Evolutionary conservation across 2,113 vertebrate genomes (phyloP), one percentile per base, ranked within the genome.

Genomic region (Nannospalax galili): DNA sequence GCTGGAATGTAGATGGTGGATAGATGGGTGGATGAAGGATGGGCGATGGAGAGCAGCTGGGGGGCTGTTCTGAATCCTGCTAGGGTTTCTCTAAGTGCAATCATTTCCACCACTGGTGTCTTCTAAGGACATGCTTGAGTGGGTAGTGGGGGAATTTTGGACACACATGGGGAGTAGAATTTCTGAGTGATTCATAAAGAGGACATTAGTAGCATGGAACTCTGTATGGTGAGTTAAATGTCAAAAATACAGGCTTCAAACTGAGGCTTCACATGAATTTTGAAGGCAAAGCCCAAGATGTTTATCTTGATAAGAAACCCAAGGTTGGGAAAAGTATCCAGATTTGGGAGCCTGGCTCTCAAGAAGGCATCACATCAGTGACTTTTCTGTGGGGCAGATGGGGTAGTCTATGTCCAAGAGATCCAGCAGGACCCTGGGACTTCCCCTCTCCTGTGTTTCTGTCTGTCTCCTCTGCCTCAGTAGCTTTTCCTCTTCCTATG

Each of bases 391-490:
- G 28, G 19, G 26, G 37, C 12, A 19, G 52, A 3, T 32, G 19
- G 64, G 30, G 22, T 56, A 11, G 2, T 15, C 37, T 82, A 9
- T 5, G 5, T 52, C 19, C 52, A 14, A 40, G 60, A 19, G n/a
- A 60, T 45, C 78, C 56, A 26, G n/a, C 35, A 40, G 35, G 17
- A 20, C 5, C 37, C 56, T 15, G 2, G 15, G 35, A 11, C 26
- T 0, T 19, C 12, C 70, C 37, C 8, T 37, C 2, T 17, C 37
- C 10, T 15, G 12, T 1, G 37, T 32, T 35, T 6, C 0, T n/a
- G 7, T 40, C 30, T 30, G 30, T 28, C 26, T 74, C 42, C 11
- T 19, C 32, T 58, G 75, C 70, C 70, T 40, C 70, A 72, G 70
- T 35, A n/a, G 74, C n/a, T 26, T 72, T 82, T 72, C 42, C 7